Conservation (phyloP, 2,113 vertebrate species). For the Pimephales promelas region DNA sequence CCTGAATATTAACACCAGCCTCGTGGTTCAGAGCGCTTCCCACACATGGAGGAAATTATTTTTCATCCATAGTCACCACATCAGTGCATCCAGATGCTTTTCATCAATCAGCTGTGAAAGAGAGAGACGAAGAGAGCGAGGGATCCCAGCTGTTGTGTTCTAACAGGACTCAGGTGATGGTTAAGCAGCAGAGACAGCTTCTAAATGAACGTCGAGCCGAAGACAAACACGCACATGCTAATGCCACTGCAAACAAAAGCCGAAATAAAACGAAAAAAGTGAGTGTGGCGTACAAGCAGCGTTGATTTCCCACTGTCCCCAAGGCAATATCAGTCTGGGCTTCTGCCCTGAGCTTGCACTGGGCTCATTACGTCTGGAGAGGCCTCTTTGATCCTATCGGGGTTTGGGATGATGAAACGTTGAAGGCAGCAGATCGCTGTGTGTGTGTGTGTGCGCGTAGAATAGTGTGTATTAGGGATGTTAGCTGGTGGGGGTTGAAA, state of each 20-base stretch:
- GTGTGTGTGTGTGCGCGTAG: slow-evolving; percentile 18
- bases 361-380: slow-evolving; percentile 59
- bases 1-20: slow-evolving; percentile 22
- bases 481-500: slow-evolving; percentile 46
- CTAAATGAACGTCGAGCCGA: slow-evolving; percentile 59
- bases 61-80: slow-evolving; percentile 46
- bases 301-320: slow-evolving; percentile 57
- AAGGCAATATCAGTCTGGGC: slow-evolving; percentile 61
- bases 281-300: slow-evolving; percentile 4
- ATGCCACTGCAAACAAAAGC: slow-evolving; percentile 62
- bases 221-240: slow-evolving; percentile 53
- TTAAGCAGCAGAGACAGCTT: slow-evolving; percentile 59
- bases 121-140: not conserved
- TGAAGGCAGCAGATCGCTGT: slow-evolving; percentile 7
- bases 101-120: slow-evolving; percentile 53
- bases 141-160: slow-evolving; percentile 65
- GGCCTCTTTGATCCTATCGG: slow-evolving; percentile 63
- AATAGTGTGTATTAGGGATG: slow-evolving; percentile 36
- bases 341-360: slow-evolving; percentile 27
- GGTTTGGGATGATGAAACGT: slow-evolving; percentile 59
- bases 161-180: slow-evolving; percentile 75
- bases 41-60: slow-evolving; percentile 50
- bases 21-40: slow-evolving; percentile 38
- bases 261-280: slow-evolving; percentile 51
- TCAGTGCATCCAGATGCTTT: slow-evolving; percentile 58